These are phyloP conservation scores for Drosophila mayri DNA, from an alignment of 1,140 invertebrate species.

Conservation along the genomic window DNA sequence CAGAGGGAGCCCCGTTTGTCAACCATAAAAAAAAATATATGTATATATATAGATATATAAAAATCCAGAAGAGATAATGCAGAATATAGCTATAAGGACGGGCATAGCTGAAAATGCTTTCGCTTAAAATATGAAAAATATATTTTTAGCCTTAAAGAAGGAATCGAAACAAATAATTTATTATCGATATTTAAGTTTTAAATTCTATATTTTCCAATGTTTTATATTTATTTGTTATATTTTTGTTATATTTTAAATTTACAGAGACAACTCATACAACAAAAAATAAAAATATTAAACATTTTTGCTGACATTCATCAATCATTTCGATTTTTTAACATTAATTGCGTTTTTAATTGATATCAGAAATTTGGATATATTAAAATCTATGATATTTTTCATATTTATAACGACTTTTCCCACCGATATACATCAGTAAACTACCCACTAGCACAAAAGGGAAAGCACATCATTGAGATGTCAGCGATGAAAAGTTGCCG, in stretches of 20 bases:
- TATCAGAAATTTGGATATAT: neutral
- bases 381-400: neutral
- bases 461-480: slow-evolving; percentile 66
- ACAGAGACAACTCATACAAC: too few relatives aligned
- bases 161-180: too few relatives aligned
- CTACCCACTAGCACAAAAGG: neutral
- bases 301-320: too few relatives aligned
- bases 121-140: too few relatives aligned
- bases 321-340: neutral
- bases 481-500: slow-evolving; percentile 77
- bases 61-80: neutral
- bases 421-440: neutral
- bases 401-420: neutral
- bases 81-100: neutral
- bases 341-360: neutral
- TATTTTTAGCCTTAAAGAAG: too few relatives aligned
- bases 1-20: slow-evolving; percentile 29
- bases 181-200: too few relatives aligned
- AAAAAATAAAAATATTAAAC: too few relatives aligned
- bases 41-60: neutral
- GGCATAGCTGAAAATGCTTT: neutral
- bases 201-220: too few relatives aligned
- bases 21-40: slow-evolving; percentile 45
- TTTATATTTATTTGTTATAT: too few relatives aligned
- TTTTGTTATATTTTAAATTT: too few relatives aligned